Base-by-base conservation (phyloP, 2,797 vertebrate species). In the Mus caroli region DNA sequence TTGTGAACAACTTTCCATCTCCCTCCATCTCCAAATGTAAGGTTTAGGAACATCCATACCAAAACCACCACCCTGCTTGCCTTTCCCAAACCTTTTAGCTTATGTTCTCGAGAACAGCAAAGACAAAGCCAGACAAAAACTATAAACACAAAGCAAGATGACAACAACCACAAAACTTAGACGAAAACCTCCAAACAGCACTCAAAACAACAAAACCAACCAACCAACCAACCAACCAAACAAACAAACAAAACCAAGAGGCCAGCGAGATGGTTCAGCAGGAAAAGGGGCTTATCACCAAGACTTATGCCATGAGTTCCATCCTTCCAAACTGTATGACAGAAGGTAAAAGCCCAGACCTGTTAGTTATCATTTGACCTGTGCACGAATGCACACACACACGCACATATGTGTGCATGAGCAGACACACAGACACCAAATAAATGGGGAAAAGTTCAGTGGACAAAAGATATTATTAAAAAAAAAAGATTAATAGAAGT, bases 321-420 rank as follows among this genome's bases (percentile, higher is more conserved):
- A 2, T 46, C 10, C 82, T 64, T 31, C 14, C 3, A 60, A 46
- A 10, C 17, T 17, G 28, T 20, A 52, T n/a, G 84, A 37, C 34
- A 37, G 34, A 12, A 71, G 77, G 50, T 20, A 46, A 86, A 50
- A 26, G 13, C 34, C 46, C 15, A 50, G 60, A 9, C 83, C 19
- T 85, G 60, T 2, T 60, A 13, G 10, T 24, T 85, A n/a, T 69
- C 62, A 67, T 50, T 7, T 50, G 60, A 14, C 6, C 0, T 19
- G 4, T 10, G 1, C 24, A 43, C 4, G 2, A 22, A 26, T 24
- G n/a, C 4, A 12, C 22, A 1, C 20, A 37, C 20, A 1, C 24
- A 43, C 22, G 0, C 37, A 26, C 14, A 0, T 12, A 50, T 12
- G 50, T 50, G 50, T 2, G 64, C 64, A 37, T 20, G 15, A 0